These are phyloP conservation scores for Pseudopipra pipra DNA, from an alignment of 2,113 vertebrate genomes.

Conservation along the genomic window DNA sequence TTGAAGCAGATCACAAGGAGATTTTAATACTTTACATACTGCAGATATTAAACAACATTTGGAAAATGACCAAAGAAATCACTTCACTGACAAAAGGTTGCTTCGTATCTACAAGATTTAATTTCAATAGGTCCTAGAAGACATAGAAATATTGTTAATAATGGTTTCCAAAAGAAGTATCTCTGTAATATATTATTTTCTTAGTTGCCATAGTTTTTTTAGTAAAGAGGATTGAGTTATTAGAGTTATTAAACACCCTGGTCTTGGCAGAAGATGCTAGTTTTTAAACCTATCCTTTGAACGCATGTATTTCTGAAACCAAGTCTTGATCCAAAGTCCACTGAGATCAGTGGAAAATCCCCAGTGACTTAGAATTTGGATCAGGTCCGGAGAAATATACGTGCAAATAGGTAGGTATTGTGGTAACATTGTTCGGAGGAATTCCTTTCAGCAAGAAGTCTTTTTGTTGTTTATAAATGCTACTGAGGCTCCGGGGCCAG, in stretches of 20 bases:
- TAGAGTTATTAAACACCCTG: background rate
- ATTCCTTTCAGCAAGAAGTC: slow-evolving; percentile 53
- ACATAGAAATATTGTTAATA: background rate
- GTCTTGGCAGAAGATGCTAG: background rate
- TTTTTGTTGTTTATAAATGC: slow-evolving; percentile 70
- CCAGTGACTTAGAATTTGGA: slow-evolving; percentile 40
- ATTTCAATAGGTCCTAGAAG: background rate
- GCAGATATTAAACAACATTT: slow-evolving; percentile 17
- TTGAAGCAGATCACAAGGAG: slow-evolving; percentile 16
- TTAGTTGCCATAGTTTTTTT: background rate
- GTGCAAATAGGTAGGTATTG: background rate
- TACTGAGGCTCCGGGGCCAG: slow-evolving; percentile 64
- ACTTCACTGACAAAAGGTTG: background rate
- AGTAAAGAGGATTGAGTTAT: background rate
- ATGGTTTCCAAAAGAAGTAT: background rate
- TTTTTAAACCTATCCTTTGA: slow-evolving; percentile 13
- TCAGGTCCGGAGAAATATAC: background rate
- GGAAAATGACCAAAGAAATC: slow-evolving; percentile 11
- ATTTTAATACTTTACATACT: slow-evolving; percentile 24
- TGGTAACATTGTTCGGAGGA: background rate
- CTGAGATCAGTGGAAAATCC: slow-evolving; percentile 51
- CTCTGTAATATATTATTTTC: background rate
- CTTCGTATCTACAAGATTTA: background rate
- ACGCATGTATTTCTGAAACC: background rate
- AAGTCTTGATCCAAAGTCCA: slow-evolving; percentile 31